Base-by-base conservation (phyloP, 2,888 invertebrate genomes). In the Noctuana brunneofusca region DNA sequence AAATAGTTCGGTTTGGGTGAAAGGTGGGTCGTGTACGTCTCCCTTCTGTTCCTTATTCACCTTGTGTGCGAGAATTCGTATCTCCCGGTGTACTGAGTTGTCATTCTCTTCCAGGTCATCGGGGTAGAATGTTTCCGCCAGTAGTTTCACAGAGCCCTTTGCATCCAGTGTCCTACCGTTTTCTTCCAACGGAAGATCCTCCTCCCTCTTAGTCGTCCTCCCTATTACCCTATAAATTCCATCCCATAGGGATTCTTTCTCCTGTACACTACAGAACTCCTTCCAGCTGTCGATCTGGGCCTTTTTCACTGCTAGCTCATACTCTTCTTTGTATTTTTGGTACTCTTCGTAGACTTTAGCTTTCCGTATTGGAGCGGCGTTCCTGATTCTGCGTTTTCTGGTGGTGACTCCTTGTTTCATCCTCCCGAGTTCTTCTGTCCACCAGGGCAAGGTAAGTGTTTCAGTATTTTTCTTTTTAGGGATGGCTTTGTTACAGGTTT, bases 371-470 rank as follows among this genome's bases (percentile, higher is more conserved):
- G 63, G 62, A 0, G 66, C 66, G 0, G 66, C 66, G 9, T 49
- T 32, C 0, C 49, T 12, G 11, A 65, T 64, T 5, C 66, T 49
- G 1, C 65, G 56, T 30, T 53, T 65, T 20, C 22, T 64, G 14
- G 64, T 65, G 20, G 48, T 22, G 20, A 62, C 64, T 8, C 14
- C 8, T 20, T 38, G 58, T 35, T 68, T 66, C 43, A 53, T 16
- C 8, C 41, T 30, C 0, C 32, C 58, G 11, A 68, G 62, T 30
- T 64, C 41, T 6, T 56, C 50, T 41, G 65, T 56, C 68, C 68
- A 68, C 68, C 68, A 68, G 32, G 65, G 65, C 35, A 56, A 16
- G 12, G 41, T 57, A 4, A 64, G 38, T 54, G 18, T 63, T 8
- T 65, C 58, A 30, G 0, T 46, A 0, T 1, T 14, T 18, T 55